These are phyloP conservation scores for Phyllotreta striolata DNA, from an alignment of 2,888 invertebrate genomes.

Conservation along the genomic window DNA sequence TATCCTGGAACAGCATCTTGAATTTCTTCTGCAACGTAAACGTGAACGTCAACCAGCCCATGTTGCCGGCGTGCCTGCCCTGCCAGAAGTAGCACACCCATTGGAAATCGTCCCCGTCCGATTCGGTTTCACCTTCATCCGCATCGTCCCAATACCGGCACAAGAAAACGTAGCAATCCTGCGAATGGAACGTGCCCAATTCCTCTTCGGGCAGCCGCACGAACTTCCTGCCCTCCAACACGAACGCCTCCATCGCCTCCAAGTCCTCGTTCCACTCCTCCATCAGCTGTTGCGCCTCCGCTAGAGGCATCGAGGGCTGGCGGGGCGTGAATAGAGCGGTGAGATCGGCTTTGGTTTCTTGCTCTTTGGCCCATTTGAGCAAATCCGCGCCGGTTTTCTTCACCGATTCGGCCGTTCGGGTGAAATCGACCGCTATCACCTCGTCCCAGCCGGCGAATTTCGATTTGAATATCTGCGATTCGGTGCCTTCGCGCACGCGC, in stretches of 20 bases:
- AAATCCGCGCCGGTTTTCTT: constrained; percentile 96
- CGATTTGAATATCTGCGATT: constrained; percentile 91
- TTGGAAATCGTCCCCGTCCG: constrained; percentile 67
- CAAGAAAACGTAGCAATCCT: constrained; percentile 97
- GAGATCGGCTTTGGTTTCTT: constrained; percentile 92
- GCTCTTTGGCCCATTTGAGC: constrained; percentile 87
- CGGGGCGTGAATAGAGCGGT: constrained; percentile 94
- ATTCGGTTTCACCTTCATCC: constrained; percentile 60
- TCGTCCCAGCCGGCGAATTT: constrained; percentile 99
- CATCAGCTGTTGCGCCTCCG: constrained; percentile 87
- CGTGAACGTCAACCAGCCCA: constrained; percentile 99
- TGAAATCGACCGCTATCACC: constrained; percentile 98
- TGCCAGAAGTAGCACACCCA: constrained; percentile 99
- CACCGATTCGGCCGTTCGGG: constrained; percentile 96
- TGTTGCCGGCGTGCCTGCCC: constrained; percentile 94
- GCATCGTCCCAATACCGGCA: constrained; percentile 89
- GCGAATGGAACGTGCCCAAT: constrained; percentile 88
- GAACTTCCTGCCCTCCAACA: constrained; percentile 95
- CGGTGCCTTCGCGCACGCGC: constrained; percentile 90
- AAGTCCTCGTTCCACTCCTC: constrained; percentile 99
- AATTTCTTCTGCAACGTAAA: constrained; percentile 95
- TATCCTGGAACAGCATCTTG: constrained; percentile 85
- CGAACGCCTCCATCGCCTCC: constrained; percentile 97
- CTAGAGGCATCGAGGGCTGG: constrained; percentile 84
- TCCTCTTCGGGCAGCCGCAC: constrained; percentile 96